Base-by-base conservation (phyloP, 2,797 vertebrate genomes). In the Botia kubotai region DNA sequence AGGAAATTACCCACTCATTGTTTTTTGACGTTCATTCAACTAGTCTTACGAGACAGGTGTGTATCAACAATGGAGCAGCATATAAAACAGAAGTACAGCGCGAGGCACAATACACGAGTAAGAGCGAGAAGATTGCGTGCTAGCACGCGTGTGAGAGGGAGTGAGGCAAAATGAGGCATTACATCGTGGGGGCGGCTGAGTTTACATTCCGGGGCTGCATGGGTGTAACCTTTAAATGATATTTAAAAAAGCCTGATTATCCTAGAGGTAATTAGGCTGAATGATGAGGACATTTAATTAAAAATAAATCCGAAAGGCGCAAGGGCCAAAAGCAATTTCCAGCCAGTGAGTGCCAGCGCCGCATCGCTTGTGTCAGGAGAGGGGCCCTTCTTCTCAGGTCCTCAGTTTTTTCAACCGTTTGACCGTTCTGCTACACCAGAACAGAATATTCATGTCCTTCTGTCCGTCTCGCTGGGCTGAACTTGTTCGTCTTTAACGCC, bases 161-260 rank as follows among this genome's bases (percentile, higher is more conserved):
- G 63, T 68, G 29, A 80, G 66, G 46, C 46, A 77, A 84, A 86
- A 87, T 75, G 67, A 76, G 63, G 86, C 36, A 80, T 79, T 83
- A 88, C 80, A 78, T 89, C 76, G 81, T 53, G 73, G 83, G 79
- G 85, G 74, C 83, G 82, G 72, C 70, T 84, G 86, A 89, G 90
- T 91, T 91, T 90, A 90, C 86, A 89, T 82, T 87, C 76, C 84
- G 62, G 83, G 85, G 84, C 85, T 86, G 86, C 87, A 88, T 84
- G 89, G 89, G 84, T 88, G 85, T 88, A 93, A 92, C 91, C 90
- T 93, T 94, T 91, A 90, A 90, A 89, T 91, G 85, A 89, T 91
- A 92, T 92, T 93, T 92, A 87, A 90, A 87, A 92, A 87, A 87
- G 85, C 77, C 84, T 81, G 83, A 91, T 90, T 90, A 91, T 90